Conservation (phyloP, 2,797 vertebrate genomes). For the Protosalanx chinensis region DNA sequence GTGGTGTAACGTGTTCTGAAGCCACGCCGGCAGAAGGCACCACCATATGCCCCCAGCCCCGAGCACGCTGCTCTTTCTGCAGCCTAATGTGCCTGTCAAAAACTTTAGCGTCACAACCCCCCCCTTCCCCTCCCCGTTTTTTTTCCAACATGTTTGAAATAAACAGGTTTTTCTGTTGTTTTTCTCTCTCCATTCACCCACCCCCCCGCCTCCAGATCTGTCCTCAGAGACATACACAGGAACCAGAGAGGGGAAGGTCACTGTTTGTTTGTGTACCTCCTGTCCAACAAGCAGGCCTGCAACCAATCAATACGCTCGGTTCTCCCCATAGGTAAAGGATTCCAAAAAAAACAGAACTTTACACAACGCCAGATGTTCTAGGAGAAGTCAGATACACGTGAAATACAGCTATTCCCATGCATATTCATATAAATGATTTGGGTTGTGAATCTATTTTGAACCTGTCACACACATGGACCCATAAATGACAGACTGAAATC, state of each 20-base stretch:
- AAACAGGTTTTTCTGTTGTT: slow-evolving; percentile 58
- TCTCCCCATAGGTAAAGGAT: not conserved
- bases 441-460: not conserved
- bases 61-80: slow-evolving; percentile 90
- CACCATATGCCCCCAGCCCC: slow-evolving; percentile 88
- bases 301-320: slow-evolving; percentile 1
- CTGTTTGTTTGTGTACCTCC: slow-evolving; percentile 13
- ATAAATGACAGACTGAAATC: not conserved
- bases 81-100: slow-evolving; percentile 96
- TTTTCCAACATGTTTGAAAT: slow-evolving; percentile 72
- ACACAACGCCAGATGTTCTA: slow-evolving; percentile 5
- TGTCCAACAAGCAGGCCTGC: slow-evolving; percentile 12
- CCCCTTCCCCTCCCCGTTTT: slow-evolving; percentile 45
- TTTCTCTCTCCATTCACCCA: slow-evolving; percentile 7
- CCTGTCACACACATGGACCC: too few relatives aligned
- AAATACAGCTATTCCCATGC: not conserved
- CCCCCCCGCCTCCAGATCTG: slow-evolving; percentile 24
- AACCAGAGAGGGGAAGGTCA: slow-evolving; percentile 38
- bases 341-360: slow-evolving; percentile 1
- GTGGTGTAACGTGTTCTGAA: slow-evolving; percentile 79
- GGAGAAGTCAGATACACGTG: not conserved
- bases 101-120: slow-evolving; percentile 84
- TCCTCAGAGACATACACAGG: slow-evolving; percentile 41
- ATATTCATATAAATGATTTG: not conserved
- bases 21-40: slow-evolving; percentile 87